Evolutionary conservation across 2,113 vertebrate species (phyloP).

Genomic region (Apus apus): DNA sequence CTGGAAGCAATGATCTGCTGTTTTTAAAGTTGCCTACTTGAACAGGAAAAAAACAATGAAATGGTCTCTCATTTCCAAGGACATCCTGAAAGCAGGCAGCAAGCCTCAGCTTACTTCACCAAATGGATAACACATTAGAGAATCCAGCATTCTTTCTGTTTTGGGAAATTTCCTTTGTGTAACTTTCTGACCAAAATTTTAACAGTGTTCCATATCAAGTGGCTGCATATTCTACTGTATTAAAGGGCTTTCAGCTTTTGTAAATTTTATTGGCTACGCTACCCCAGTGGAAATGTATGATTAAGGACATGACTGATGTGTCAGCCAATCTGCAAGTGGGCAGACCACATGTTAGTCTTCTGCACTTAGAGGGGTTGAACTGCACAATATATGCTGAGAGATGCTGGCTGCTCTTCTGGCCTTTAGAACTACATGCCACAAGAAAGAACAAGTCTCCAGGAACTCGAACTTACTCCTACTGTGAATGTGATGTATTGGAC

Average conservation of each 20-base stretch:
- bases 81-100: not conserved
- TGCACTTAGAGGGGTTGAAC: not conserved
- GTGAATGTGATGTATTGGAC: not conserved
- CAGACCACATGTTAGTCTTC: not conserved
- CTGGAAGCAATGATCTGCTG: not conserved
- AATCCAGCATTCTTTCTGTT: not conserved
- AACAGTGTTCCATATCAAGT: not conserved
- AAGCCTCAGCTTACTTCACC: not conserved
- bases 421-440: not conserved
- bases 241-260: not conserved
- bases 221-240: not conserved
- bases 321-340: rapidly evolving
- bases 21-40: not conserved
- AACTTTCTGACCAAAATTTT: not conserved
- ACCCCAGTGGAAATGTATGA: not conserved
- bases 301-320: not conserved
- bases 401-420: not conserved
- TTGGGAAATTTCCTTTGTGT: not conserved
- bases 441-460: not conserved
- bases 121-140: not conserved
- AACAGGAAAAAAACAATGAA: slow-evolving; percentile 11
- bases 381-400: not conserved
- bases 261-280: not conserved
- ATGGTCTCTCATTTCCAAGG: not conserved
- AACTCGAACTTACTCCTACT: not conserved